phyloP scores from a whole-genome alignment of 2,888 invertebrate species.

The Drosophila quasianomalipes region DNA sequence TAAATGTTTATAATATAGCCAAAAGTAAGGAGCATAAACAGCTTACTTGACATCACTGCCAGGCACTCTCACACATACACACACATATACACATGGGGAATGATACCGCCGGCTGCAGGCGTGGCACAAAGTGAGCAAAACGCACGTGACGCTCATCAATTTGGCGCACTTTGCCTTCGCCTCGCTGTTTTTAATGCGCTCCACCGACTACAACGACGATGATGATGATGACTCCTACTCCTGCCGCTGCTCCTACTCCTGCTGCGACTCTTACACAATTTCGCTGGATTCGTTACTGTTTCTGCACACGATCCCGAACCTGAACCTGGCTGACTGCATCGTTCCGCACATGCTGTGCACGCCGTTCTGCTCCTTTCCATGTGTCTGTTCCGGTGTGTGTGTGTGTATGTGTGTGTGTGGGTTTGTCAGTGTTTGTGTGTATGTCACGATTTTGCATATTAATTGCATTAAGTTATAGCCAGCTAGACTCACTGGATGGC shows the following conservation, averaged over 20 bases:
- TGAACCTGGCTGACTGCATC: slow-evolving; percentile 68
- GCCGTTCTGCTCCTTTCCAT: slow-evolving; percentile 43
- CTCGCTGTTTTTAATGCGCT: slow-evolving; percentile 76
- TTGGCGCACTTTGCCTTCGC: slow-evolving; percentile 79
- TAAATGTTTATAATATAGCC: slow-evolving; percentile 9
- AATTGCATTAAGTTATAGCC: slow-evolving; percentile 84
- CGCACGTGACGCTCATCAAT: slow-evolving; percentile 84
- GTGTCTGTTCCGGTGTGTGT: background rate
- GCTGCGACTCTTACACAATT: slow-evolving; percentile 16
- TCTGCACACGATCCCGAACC: slow-evolving; percentile 65
- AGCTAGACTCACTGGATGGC: slow-evolving; percentile 60
- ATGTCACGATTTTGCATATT: slow-evolving; percentile 84
- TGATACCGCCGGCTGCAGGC: slow-evolving; percentile 62
- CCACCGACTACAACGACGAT: slow-evolving; percentile 28
- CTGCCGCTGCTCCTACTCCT: slow-evolving; percentile 15
- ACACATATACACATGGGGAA: slow-evolving; percentile 14
- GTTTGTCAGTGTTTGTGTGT: slow-evolving; percentile 26
- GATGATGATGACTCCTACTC: slow-evolving; percentile 26
- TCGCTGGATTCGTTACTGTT: slow-evolving; percentile 56
- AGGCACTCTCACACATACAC: slow-evolving; percentile 4
- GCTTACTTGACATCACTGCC: slow-evolving; percentile 17
- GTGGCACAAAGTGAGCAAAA: slow-evolving; percentile 69
- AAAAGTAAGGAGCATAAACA: slow-evolving; percentile 4
- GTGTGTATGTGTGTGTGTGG: slow-evolving; percentile 19
- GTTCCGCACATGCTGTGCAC: slow-evolving; percentile 80